phyloP scores from a whole-genome alignment of 2,797 vertebrate genomes.

The Podargus strigoides region DNA sequence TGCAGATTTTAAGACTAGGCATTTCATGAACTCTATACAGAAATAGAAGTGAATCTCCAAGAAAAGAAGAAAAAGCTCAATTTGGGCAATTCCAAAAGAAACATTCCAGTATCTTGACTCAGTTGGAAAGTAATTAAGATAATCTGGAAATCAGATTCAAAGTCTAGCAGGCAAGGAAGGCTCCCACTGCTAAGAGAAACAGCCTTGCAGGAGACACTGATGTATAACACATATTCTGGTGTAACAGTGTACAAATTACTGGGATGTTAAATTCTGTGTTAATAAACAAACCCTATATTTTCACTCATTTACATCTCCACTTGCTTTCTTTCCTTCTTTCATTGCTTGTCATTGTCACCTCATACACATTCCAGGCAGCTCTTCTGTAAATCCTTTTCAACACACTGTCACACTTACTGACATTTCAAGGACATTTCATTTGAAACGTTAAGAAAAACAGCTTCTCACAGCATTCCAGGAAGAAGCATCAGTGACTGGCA shows the following conservation, averaged over 20 bases:
- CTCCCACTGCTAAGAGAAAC: slow-evolving; percentile 16
- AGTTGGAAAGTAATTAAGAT: slow-evolving; percentile 22
- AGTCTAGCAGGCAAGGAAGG: background rate
- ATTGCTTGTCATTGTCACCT: background rate
- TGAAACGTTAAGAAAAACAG: background rate
- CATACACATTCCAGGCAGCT: background rate
- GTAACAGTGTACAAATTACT: background rate
- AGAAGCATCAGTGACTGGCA: background rate
- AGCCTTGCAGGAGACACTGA: background rate
- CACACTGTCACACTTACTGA: background rate
- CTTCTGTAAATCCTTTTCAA: slow-evolving; percentile 8
- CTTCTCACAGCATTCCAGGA: background rate
- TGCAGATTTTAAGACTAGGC: background rate
- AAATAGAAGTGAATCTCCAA: background rate
- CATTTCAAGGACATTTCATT: slow-evolving; percentile 13
- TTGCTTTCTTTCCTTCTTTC: background rate
- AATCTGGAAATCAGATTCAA: slow-evolving; percentile 31
- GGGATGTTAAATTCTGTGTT: background rate
- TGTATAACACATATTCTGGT: background rate
- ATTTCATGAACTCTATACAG: background rate
- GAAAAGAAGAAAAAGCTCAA: background rate
- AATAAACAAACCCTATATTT: background rate
- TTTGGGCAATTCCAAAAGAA: slow-evolving; percentile 26
- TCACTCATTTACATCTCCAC: background rate
- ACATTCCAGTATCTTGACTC: slow-evolving; percentile 47